These are phyloP conservation scores for Drosophila dunni DNA, from an alignment of 1,140 invertebrate genomes.

Conservation along the genomic window DNA sequence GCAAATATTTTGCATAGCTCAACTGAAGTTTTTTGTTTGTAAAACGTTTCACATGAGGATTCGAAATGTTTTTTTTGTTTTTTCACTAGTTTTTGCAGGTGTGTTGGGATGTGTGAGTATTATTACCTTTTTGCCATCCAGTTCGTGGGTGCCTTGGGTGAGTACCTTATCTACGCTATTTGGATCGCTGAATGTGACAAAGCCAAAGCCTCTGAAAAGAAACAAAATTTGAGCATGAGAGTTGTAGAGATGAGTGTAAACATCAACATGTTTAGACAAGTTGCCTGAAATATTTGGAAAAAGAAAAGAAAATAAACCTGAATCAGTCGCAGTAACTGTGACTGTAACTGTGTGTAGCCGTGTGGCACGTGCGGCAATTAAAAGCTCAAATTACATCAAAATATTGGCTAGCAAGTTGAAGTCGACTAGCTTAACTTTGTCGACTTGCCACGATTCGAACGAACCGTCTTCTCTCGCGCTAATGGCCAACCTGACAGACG, in stretches of 20 bases:
- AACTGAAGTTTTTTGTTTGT: constrained; percentile 73
- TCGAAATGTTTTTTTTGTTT: neutral
- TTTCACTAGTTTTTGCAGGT: neutral
- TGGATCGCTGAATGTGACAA: constrained; percentile 97
- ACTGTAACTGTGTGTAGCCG: constrained; percentile 47
- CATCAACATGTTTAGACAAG: constrained; percentile 56
- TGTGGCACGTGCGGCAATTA: constrained; percentile 80
- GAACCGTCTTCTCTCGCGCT: constrained; percentile 45
- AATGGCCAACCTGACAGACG: constrained; percentile 67
- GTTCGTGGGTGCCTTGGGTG: constrained; percentile 96
- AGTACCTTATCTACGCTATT: constrained; percentile 97
- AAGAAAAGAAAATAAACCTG: constrained; percentile 1
- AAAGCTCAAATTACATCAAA: constrained; percentile 82
- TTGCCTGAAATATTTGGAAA: constrained; percentile 73
- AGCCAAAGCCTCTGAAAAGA: constrained; percentile 97
- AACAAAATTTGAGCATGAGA: constrained; percentile 42
- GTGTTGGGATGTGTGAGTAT: neutral
- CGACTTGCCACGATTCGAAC: constrained; percentile 64
- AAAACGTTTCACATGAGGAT: constrained; percentile 25
- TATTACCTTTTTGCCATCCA: constrained; percentile 97
- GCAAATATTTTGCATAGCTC: constrained; percentile 79
- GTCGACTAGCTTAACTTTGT: constrained; percentile 39
- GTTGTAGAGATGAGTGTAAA: constrained; percentile 41
- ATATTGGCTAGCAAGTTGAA: constrained; percentile 60
- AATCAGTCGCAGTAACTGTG: constrained; percentile 21